Base-by-base conservation (phyloP, 1,140 invertebrate species). In the Aphelenchoides fujianensis region DNA sequence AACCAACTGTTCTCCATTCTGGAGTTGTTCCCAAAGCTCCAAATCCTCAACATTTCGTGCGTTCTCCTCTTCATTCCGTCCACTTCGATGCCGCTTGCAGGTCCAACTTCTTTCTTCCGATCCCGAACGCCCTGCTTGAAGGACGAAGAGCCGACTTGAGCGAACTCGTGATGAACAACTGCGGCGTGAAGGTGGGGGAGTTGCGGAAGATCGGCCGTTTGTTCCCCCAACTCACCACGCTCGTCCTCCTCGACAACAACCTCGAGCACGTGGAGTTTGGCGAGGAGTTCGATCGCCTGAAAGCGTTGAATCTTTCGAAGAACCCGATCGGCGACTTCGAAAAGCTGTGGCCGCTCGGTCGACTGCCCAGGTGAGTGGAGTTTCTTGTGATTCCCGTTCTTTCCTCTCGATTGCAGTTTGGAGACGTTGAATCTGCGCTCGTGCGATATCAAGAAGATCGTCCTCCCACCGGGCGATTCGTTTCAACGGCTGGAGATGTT, bases 201-300 rank as follows among this genome's bases (percentile, higher is more conserved):
- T 69, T 75, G 57, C 31, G 35, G 57, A 74, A 9, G 7, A 2
- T 57, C 5, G 3, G 16, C 27, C 16, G 35, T 16, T 3, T 54
- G 36, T 27, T 75, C 73, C 16, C 32, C 1, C 57, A 62, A 19
- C 27, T 76, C 3, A 19, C 78, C 16, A 75, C 55, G 5, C 61
- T 76, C 19, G 41, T 69, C 52, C 27, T 76, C n/a, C 30, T n/a
- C n/a, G 62, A 76, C 28, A 76, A 76, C 64, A 61, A 79, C 23
- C 55, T 76, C 16, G 34, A 41, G 9, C 28, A 62, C 28, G 75
- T 75, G 9, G 12, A 16, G 68, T 36, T n/a, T n/a, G 12, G 16
- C 12, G n/a, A 34, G 19, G 53, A 64, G n/a, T 66, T 66, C 16
- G 32, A 1, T 2, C 16, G 53, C n/a, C 34, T 66, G 1, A 37